These are phyloP conservation scores for Petrosia ficiformis DNA, from an alignment of 37 sponge, comb jelly and placozoan species.

Conservation along the genomic window DNA sequence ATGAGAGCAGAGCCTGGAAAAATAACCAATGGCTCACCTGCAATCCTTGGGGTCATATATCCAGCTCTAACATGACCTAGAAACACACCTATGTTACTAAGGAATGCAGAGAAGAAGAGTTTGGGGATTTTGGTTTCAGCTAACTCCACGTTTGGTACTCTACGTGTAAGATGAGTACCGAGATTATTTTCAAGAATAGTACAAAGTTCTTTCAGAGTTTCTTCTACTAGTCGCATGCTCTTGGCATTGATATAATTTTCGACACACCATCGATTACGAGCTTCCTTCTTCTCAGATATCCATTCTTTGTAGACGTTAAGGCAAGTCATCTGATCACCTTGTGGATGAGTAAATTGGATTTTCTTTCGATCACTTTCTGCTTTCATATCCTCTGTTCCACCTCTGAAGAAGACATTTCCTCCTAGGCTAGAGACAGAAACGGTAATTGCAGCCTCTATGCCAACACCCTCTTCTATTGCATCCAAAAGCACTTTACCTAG, in stretches of 20 bases:
- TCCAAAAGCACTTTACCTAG: slow-evolving; percentile 52
- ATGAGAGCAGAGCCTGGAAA: slow-evolving; percentile 51
- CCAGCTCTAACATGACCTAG: slow-evolving; percentile 62
- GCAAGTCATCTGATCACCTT: slow-evolving; percentile 58
- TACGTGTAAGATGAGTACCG: background rate
- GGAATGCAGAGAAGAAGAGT: slow-evolving; percentile 52
- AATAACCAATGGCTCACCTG: slow-evolving; percentile 31
- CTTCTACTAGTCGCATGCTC: slow-evolving; percentile 57
- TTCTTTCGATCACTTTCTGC: slow-evolving; percentile 51
- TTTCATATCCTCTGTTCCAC: slow-evolving; percentile 53
- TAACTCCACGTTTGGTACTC: background rate
- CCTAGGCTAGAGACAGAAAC: slow-evolving; percentile 52
- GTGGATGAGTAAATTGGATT: slow-evolving; percentile 41
- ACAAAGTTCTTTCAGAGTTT: slow-evolving; percentile 40
- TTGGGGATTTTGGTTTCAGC: slow-evolving; percentile 30
- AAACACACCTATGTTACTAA: slow-evolving; percentile 37
- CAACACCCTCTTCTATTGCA: slow-evolving; percentile 35
- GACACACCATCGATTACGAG: slow-evolving; percentile 64
- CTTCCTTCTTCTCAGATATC: slow-evolving; percentile 13
- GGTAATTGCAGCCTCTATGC: slow-evolving; percentile 34
- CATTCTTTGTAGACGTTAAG: slow-evolving; percentile 45
- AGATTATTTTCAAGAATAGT: slow-evolving; percentile 7
- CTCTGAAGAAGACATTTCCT: slow-evolving; percentile 59
- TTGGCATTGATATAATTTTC: slow-evolving; percentile 70
- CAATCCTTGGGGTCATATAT: slow-evolving; percentile 42